These are phyloP conservation scores for Styela clava DNA, from an alignment of 23 tunicate genomes.

Conservation along the genomic window DNA sequence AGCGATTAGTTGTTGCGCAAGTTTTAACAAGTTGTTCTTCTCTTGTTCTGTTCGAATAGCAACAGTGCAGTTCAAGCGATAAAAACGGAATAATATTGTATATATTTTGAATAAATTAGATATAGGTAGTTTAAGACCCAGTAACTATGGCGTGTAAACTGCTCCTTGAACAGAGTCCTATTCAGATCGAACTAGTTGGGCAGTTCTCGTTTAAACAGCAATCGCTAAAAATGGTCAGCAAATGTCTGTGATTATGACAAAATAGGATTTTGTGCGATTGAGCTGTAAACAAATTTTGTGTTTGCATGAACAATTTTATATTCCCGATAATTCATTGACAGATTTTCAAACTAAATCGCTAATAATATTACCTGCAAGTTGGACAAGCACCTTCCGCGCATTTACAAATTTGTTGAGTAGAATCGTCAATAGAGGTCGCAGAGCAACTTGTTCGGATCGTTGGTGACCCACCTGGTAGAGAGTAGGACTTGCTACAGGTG, in stretches of 20 bases:
- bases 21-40: background rate
- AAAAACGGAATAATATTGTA: background rate
- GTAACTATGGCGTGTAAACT: background rate
- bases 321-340: no score
- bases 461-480: background rate
- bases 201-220: no score
- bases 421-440: background rate
- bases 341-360: no score
- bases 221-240: no score
- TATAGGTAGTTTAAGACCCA: background rate
- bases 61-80: background rate
- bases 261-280: no score
- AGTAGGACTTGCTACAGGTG: background rate
- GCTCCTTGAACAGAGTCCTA: no score
- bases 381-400: conserved; percentile 70
- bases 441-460: background rate
- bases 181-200: no score
- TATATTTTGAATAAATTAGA: background rate
- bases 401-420: conserved; percentile 20
- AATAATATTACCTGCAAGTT: conserved; percentile 37
- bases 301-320: no score
- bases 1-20: no score
- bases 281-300: no score
- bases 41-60: background rate
- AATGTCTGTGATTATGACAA: no score